phyloP scores from a whole-genome alignment of 35 echinoderm and acorn worm species.

The Strongylocentrotus purpuratus region DNA sequence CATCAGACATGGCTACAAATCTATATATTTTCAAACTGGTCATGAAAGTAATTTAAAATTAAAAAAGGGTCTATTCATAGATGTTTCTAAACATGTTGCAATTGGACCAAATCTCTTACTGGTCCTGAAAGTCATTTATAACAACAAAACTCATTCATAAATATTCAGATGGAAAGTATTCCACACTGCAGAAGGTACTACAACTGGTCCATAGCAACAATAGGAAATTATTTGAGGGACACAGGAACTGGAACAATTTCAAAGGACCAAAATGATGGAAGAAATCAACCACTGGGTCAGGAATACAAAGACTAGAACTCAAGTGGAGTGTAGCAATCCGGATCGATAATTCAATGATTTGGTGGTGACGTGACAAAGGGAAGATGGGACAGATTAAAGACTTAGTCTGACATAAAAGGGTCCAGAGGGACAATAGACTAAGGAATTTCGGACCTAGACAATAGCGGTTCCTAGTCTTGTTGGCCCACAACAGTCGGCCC shows the following conservation, averaged over 20 bases:
- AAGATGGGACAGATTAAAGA: constrained; percentile 11
- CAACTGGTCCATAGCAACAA: neutral
- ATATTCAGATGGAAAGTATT: no score
- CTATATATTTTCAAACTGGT: no score
- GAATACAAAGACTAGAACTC: neutral
- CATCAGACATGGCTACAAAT: no score
- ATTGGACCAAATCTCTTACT: no score
- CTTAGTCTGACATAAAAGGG: neutral
- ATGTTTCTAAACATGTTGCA: no score
- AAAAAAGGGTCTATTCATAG: no score
- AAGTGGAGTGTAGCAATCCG: neutral
- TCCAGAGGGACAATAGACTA: neutral
- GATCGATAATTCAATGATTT: constrained; percentile 27
- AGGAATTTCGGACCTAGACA: neutral
- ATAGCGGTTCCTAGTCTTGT: neutral
- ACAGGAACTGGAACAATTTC: no score
- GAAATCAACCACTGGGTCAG: neutral
- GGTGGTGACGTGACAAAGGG: neutral
- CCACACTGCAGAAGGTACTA: no score
- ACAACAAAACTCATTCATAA: no score
- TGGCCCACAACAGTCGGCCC: neutral
- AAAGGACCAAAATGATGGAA: neutral
- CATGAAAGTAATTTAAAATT: no score
- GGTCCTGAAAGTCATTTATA: no score
- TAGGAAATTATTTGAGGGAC: no score